Base-by-base conservation (phyloP, 2,888 invertebrate genomes). In the Sycophila texana region DNA sequence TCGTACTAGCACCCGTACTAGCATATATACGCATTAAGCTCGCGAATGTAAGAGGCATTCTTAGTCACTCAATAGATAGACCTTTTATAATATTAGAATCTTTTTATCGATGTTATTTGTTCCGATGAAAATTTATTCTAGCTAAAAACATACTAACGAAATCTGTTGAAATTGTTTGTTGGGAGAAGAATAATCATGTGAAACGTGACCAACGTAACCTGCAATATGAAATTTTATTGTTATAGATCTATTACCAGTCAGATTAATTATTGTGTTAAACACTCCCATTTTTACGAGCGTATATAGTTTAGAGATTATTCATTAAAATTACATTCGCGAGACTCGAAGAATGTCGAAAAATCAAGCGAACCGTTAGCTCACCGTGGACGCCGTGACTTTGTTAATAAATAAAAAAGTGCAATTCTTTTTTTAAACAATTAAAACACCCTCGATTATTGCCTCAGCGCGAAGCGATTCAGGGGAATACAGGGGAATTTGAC, bases 381-480 rank as follows among this genome's bases (percentile, higher is more conserved):
- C 39, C 71, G 71, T 80, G 68, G 18, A 65, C 73, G 61, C 39
- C 74, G 66, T 74, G 71, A 71, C 65, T 79, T 72, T 49, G 51
- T 77, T 77, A 71, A 68, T 60, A 65, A 3, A 57, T 57, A 47
- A 47, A 75, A 75, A 81, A 81, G 78, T 77, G 81, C 78, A 77
- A 81, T 81, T 77, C 74, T 77, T 47, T 71, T 66, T 80, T 80
- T 58, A 51, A 30, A 66, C 66, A 57, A 26, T 49, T 63, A 26
- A 20, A 55, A 71, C 55, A 58, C 65, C n/a, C 20, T 49, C 13
- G 2, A 30, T 58, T 13, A 12, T 71, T 22, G 30, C 30, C 39
- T 51, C 39, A 16, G 14, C 16, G 30, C n/a, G 18, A 58, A 67
- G 30, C n/a, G 70, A 57, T 63, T 58, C 47, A 72, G 71, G 67